A percentile compares a stretch with the other conserved stretches of the same genome.
These are phyloP conservation scores for Altica lythri DNA, from an alignment of 2,888 invertebrate species.

Conservation along the genomic window DNA sequence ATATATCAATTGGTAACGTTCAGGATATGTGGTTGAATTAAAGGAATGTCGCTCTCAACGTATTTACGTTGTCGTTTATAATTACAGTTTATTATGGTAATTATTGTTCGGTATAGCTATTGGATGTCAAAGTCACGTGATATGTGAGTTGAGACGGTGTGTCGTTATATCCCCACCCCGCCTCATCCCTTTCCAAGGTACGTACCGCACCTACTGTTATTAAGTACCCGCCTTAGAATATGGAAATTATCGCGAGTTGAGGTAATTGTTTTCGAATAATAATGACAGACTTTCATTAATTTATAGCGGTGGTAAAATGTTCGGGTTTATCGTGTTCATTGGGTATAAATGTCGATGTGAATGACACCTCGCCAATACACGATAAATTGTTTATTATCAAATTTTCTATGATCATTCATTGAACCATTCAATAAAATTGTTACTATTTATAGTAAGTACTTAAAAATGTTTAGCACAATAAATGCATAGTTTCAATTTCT, in stretches of 20 bases:
- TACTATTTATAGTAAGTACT: no score
- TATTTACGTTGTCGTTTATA: constrained; percentile 55
- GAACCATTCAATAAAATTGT: no score
- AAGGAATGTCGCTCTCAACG: constrained; percentile 45
- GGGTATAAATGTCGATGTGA: constrained; percentile 33
- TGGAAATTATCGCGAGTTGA: constrained; percentile 37
- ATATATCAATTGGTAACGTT: constrained; percentile 23
- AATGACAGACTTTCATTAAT: constrained; percentile 40
- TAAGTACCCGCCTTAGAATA: constrained; percentile 40
- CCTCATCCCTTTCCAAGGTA: constrained; percentile 17
- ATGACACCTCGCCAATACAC: constrained; percentile 31
- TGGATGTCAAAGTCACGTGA: constrained; percentile 52
- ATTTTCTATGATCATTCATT: no score
- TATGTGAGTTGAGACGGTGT: constrained; percentile 41
- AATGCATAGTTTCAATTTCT: no score
- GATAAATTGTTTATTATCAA: constrained; percentile 36
- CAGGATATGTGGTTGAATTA: constrained; percentile 22
- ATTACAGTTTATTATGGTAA: constrained; percentile 57
- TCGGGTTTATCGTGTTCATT: constrained; percentile 37
- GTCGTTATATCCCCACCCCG: constrained; percentile 7
- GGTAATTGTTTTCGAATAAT: constrained; percentile 42
- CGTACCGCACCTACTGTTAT: constrained; percentile 32
- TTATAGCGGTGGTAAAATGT: constrained; percentile 44
- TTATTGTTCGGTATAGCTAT: constrained; percentile 50
- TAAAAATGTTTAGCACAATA: no score